phyloP scores from a whole-genome alignment of 2,797 vertebrate genomes.

The Craterocephalus amniculus region DNA sequence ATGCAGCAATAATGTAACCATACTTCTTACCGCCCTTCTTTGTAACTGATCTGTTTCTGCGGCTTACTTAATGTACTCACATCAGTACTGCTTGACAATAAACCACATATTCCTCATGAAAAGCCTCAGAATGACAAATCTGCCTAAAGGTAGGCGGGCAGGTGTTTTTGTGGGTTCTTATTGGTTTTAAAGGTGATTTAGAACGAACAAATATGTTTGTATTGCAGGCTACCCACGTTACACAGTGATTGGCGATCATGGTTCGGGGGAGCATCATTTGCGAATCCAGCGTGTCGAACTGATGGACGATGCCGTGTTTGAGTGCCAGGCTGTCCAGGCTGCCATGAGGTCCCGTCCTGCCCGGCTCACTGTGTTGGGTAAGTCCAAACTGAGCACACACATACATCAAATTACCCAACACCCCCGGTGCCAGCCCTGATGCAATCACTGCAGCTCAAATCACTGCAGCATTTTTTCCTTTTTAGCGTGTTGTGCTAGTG shows the following conservation, averaged over 20 bases:
- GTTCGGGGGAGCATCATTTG: conserved; percentile 93
- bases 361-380: conserved; percentile 94
- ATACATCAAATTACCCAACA: conserved; percentile 24
- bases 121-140: neutral
- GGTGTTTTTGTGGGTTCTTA: too few species aligned
- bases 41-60: conserved; percentile 18
- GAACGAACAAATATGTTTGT: conserved; percentile 44
- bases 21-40: neutral
- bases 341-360: conserved; percentile 95
- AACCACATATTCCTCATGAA: neutral
- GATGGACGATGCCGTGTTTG: conserved; percentile 94
- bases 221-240: conserved; percentile 95
- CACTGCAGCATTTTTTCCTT: conserved; percentile 16
- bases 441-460: neutral
- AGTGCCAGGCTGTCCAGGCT: conserved; percentile 97
- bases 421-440: conserved; percentile 2
- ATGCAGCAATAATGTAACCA: conserved; percentile 22
- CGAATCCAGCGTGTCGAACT: conserved; percentile 94
- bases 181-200: conserved; percentile 32
- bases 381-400: conserved; percentile 65
- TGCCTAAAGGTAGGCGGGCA: conserved; percentile 14
- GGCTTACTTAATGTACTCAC: neutral
- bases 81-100: neutral
- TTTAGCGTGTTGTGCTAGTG: conserved; percentile 1
- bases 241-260: conserved; percentile 94